Base-by-base conservation (phyloP, 2,113 vertebrate genomes). In the Pyxicephalus adspersus region DNA sequence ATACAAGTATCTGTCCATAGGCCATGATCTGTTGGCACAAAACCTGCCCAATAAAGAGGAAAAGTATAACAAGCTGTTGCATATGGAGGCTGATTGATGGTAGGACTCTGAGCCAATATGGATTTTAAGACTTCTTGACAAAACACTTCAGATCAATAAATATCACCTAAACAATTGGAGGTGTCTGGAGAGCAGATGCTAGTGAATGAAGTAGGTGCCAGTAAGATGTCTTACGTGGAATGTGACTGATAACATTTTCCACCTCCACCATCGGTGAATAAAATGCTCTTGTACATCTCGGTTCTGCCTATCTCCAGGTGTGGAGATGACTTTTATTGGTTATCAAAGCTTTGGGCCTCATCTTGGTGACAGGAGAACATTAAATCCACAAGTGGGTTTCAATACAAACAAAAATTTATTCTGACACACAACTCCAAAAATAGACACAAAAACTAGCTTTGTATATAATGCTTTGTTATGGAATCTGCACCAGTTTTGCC, bases 111-210 rank as follows among this genome's bases (percentile, higher is more conserved):
- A 26, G 51, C 25, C 26, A n/a, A 52, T 23, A 20, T 71, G 17
- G 67, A 26, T 28, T 20, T 58, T 23, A 2, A 58, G 57, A 23
- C 9, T 22, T 58, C 6, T 54, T 54, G 7, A 3, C 15, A 51
- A 51, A 28, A 17, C 38, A n/a, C 31, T 13, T 11, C 22, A 70
- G 67, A 18, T 70, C n/a, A 11, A 29, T n/a, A 55, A 50, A 29
- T 71, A 20, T 18, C 19, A 55, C 9, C 68, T 29, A 51, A 29
- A 19, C 50, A 58, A 58, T 2, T 22, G n/a, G 20, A 58, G 57
- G 26, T 71, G 51, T 11, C 68, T 71, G 68, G 23, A 71, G 50
- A 71, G 18, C 68, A 71, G 68, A 71, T 55, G 51, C 17, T 16
- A 28, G 26, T 13, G 6, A 19, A 71, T 18, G 67, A 26, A 71